Conservation (phyloP, 2,797 vertebrate genomes). For the Morus bassanus region DNA sequence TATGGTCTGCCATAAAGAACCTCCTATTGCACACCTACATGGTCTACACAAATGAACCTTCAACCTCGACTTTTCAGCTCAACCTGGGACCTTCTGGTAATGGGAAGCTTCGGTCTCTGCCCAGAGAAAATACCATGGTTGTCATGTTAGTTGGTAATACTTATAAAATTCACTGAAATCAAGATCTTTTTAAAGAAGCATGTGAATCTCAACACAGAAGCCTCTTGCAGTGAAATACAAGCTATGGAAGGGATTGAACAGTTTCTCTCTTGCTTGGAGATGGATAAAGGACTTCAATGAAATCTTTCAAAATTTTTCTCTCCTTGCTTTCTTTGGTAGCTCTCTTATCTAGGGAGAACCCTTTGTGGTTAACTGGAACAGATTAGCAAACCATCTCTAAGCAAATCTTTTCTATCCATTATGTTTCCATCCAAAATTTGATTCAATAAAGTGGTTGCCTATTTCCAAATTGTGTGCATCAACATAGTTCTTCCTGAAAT, state of each 20-base stretch:
- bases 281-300: not conserved
- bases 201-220: not conserved
- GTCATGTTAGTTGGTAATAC: not conserved
- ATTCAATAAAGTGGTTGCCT: not conserved
- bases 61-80: not conserved
- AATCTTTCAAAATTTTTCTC: not conserved
- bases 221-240: not conserved
- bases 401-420: not conserved
- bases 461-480: not conserved
- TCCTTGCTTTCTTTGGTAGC: not conserved
- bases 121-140: not conserved
- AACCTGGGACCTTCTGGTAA: not conserved
- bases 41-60: not conserved
- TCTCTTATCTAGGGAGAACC: not conserved
- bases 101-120: not conserved
- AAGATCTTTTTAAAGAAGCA: not conserved
- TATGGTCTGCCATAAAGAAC: not conserved
- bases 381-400: not conserved
- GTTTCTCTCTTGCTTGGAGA: not conserved
- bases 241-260: not conserved
- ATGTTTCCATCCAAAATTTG: not conserved
- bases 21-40: not conserved
- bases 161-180: not conserved
- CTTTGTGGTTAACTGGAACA: not conserved
- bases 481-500: not conserved